Base-by-base conservation (phyloP, 1,140 invertebrate genomes). In the Caerostris darwini region DNA sequence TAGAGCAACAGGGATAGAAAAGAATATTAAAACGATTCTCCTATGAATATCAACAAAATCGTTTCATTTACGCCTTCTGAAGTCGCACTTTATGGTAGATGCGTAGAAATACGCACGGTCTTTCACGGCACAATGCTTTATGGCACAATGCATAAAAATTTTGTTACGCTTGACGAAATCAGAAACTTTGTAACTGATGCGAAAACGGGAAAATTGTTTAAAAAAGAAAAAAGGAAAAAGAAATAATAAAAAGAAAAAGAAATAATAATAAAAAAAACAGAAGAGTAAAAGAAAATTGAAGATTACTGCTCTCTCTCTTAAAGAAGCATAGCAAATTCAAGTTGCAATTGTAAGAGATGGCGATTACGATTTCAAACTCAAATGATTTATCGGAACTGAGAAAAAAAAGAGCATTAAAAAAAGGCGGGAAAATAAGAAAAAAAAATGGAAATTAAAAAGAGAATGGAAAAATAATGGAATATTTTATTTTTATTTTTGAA, bases 301-400 rank as follows among this genome's bases (percentile, higher is more conserved):
- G n/a, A n/a, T n/a, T n/a, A n/a, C n/a, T n/a, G n/a, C n/a, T n/a
- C n/a, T n/a, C n/a, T n/a, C 50, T 34, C 34, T 34, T 50, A 77
- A 77, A 77, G 34, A 77, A 77, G 6, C 61, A 64, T 12, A 64
- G 69, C 69, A 77, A 77, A 83, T 83, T 83, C 82, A 83, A 19
- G 82, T 58, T 83, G 82, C 56, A 57, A 83, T 54, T 83, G 82
- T 57, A 83, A 83, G n/a, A 58, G 82, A 83, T 83, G 56, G 57
- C 82, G 56, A 83, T 83, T 83, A 83, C 53, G 82, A 83, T 83
- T 83, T 58, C 56, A 56, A 83, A 56, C 56, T 58, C 82, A 83
- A 83, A 83, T 83, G 82, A 83, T 83, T 83, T 83, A 83, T 83
- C 82, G n/a, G 12, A 19, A 83, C 56, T 77, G 17, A 5, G 5